Evolutionary conservation across 1,140 invertebrate species (phyloP), one percentile per base, ranked within the genome.

Genomic region (Zelostemma sp.): DNA sequence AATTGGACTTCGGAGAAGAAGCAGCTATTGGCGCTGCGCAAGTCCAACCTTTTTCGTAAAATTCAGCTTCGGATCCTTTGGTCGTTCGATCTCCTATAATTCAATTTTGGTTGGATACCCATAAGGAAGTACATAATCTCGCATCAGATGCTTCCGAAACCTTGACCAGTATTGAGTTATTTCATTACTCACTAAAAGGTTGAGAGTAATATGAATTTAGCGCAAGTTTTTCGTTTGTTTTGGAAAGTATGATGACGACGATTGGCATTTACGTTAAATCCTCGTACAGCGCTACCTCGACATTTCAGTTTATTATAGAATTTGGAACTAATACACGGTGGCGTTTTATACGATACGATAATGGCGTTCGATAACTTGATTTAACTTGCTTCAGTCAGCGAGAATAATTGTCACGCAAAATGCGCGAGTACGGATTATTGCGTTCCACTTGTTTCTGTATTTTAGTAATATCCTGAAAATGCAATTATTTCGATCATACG

Each of bases 361-460:
- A 73, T 73, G 58, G 61, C 56, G 48, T 31, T 59, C 51, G 56
- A 73, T 73, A 69, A 73, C 55, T 59, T 68, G 50, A 59, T 69
- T 73, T 63, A 68, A 67, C 59, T 63, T 66, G 48, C 51, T 51
- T 31, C 12, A 73, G 55, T 59, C 66, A 73, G 57, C 53, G 17
- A 33, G 38, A 66, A 63, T 66, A 66, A 66, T 66, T 66, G 58
- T 71, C 62, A 71, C 12, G 54, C 45, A 43, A 58, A 69, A 35
- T 61, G n/a, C 45, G 47, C 43, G 35, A 56, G 18, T 46, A 21
- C 9, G 18, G 38, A 60, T 66, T 71, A 66, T 53, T 61, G 57
- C 50, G n/a, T 64, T 64, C 38, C 25, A 21, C 28, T 25, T 63
- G 49, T 58, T 59, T 35, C 35, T 40, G 11, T 38, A 31, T 60